These are phyloP conservation scores for Merluccius polli DNA, from an alignment of 2,797 vertebrate species.

Conservation along the genomic window DNA sequence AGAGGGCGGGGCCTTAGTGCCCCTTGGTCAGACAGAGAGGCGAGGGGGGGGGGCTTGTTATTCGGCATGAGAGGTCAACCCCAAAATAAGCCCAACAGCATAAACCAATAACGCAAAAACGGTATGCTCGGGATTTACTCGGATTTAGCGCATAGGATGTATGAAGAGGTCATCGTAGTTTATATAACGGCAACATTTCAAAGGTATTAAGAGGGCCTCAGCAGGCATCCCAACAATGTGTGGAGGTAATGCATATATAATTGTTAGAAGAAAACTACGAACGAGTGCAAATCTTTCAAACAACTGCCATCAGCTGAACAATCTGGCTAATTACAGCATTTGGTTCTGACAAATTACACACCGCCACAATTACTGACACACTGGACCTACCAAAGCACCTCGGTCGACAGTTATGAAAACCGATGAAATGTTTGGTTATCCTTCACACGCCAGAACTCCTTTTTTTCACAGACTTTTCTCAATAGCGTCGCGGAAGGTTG, in stretches of 20 bases:
- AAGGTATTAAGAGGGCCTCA: not conserved
- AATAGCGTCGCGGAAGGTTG: not conserved
- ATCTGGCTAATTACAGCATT: not conserved
- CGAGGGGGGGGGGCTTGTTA: not conserved
- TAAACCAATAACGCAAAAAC: constrained; percentile 14
- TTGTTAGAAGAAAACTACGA: not conserved
- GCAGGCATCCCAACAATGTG: too few species aligned
- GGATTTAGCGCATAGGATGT: not conserved
- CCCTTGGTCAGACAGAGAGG: not conserved
- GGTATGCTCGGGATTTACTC: too few species aligned
- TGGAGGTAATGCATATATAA: not conserved
- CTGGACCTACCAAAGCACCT: not conserved
- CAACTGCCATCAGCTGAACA: not conserved
- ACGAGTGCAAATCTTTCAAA: not conserved
- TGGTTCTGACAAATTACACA: not conserved
- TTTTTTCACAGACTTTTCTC: not conserved
- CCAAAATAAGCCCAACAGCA: constrained; percentile 31
- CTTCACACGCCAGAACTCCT: too few species aligned
- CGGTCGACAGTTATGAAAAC: not conserved
- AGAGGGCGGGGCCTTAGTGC: constrained; percentile 5
- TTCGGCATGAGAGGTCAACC: constrained; percentile 14
- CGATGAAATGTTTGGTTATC: not conserved
- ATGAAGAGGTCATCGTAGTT: not conserved
- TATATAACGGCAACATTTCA: not conserved
- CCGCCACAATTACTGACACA: too few species aligned